phyloP scores from a whole-genome alignment of 2,888 invertebrate genomes.

The Limenitis camilla region DNA sequence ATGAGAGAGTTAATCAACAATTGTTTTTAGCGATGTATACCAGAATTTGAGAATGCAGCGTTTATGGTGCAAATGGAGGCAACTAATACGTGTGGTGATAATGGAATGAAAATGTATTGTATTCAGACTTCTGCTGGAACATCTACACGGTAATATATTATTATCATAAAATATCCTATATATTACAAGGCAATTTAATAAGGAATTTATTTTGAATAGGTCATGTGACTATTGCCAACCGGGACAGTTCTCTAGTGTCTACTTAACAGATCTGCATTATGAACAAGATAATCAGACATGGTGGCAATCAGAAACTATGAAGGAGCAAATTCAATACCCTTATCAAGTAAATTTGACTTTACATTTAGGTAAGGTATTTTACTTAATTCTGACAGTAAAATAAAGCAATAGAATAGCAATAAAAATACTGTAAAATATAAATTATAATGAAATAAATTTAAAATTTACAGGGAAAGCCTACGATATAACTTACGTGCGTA shows the following conservation, averaged over 20 bases:
- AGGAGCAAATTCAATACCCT: slow-evolving; percentile 92
- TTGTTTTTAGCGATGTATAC: slow-evolving; percentile 87
- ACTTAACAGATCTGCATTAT: slow-evolving; percentile 94
- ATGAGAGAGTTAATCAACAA: not conserved
- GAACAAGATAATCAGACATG: slow-evolving; percentile 92
- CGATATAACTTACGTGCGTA: slow-evolving; percentile 96
- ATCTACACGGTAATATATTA: slow-evolving; percentile 68
- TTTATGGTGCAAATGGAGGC: slow-evolving; percentile 91
- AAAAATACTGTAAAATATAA: not conserved
- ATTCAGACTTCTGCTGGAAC: slow-evolving; percentile 87
- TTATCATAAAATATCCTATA: not conserved
- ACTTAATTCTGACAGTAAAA: not conserved
- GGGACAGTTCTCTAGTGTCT: slow-evolving; percentile 71
- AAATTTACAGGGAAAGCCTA: slow-evolving; percentile 97
- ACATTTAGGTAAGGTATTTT: slow-evolving; percentile 85
- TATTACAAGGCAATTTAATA: not conserved
- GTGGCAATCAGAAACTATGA: slow-evolving; percentile 99
- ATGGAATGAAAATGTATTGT: slow-evolving; percentile 87
- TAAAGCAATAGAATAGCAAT: not conserved
- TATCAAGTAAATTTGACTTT: slow-evolving; percentile 94
- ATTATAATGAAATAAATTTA: too few relatives aligned
- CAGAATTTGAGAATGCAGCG: slow-evolving; percentile 97
- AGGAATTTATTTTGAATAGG: slow-evolving; percentile 52
- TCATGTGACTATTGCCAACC: slow-evolving; percentile 87
- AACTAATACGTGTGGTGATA: slow-evolving; percentile 96